Percentiles rank a stretch among this genome's conserved stretches.
These are phyloP conservation scores for Drosophila guanche DNA, from an alignment of 1,140 invertebrate species.

Conservation along the genomic window DNA sequence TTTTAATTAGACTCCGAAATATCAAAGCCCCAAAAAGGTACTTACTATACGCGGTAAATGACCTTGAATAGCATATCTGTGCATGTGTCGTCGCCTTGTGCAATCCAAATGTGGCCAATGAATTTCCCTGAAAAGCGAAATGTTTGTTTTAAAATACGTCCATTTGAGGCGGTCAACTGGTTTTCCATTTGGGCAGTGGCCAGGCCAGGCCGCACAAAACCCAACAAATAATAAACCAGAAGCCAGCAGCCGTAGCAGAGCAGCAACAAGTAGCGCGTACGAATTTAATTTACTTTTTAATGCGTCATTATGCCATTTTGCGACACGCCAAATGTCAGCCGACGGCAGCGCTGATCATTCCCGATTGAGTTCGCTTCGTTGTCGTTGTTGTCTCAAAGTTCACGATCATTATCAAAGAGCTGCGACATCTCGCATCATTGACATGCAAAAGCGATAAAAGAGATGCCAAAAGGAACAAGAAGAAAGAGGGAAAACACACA, in stretches of 20 bases:
- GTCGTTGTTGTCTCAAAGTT: constrained; percentile 5
- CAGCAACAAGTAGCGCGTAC: constrained; percentile 61
- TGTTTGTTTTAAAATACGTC: constrained; percentile 43
- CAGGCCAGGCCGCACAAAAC: constrained; percentile 23
- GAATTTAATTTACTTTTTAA: constrained; percentile 67
- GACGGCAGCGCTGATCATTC: constrained; percentile 1
- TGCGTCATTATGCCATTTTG: constrained; percentile 67
- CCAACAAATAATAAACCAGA: constrained; percentile 29
- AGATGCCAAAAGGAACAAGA: no score
- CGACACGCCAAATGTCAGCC: constrained; percentile 24
- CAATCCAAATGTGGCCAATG: constrained; percentile 38
- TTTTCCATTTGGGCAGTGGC: constrained; percentile 44
- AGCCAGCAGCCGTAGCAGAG: constrained; percentile 14
- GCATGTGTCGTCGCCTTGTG: constrained; percentile 15
- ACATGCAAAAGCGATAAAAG: constrained; percentile 1
- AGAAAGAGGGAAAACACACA: no score
- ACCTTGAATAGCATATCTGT: constrained; percentile 54
- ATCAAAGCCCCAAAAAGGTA: no score
- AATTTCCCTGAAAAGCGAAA: constrained; percentile 50
- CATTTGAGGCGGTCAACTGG: constrained; percentile 48
- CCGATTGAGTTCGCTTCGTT: neutral
- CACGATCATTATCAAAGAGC: constrained; percentile 23
- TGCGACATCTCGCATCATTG: constrained; percentile 1
- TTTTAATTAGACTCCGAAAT: no score
- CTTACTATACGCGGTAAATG: constrained; percentile 17